These are phyloP conservation scores for Holotrichia oblita DNA, from an alignment of 1,140 invertebrate species.

Conservation along the genomic window DNA sequence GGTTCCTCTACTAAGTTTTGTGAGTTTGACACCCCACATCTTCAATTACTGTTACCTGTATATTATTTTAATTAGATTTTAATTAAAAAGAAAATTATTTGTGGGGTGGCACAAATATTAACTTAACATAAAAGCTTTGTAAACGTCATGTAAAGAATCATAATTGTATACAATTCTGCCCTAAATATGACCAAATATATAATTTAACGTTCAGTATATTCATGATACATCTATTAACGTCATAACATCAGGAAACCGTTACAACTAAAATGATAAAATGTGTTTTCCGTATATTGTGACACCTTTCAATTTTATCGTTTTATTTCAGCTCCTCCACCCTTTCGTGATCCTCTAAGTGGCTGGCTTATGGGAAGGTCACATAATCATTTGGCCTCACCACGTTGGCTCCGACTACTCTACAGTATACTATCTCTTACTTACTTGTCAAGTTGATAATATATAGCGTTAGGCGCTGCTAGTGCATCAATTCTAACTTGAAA, in stretches of 20 bases:
- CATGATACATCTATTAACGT: no score
- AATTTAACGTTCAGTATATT: no score
- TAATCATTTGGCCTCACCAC: neutral
- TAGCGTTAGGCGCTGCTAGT: conserved; percentile 6
- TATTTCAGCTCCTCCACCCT: neutral
- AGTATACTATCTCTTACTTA: conserved; percentile 4
- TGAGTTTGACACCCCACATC: no score
- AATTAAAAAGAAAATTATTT: no score
- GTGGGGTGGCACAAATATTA: no score
- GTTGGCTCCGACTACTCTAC: neutral
- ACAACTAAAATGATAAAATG: neutral
- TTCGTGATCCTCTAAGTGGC: neutral
- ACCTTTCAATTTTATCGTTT: neutral
- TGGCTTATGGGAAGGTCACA: neutral
- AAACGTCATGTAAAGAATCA: no score
- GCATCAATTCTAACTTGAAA: conserved; percentile 10
- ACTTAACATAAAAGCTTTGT: no score
- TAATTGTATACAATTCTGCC: no score
- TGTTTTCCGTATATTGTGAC: neutral
- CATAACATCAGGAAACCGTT: neutral
- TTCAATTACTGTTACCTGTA: no score
- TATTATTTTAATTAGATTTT: no score
- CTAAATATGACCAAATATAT: no score
- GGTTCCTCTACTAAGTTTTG: no score
- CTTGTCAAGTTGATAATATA: conserved; percentile 8